Base-by-base conservation (phyloP, 1,140 invertebrate genomes). In the Dendrolimus punctatus region DNA sequence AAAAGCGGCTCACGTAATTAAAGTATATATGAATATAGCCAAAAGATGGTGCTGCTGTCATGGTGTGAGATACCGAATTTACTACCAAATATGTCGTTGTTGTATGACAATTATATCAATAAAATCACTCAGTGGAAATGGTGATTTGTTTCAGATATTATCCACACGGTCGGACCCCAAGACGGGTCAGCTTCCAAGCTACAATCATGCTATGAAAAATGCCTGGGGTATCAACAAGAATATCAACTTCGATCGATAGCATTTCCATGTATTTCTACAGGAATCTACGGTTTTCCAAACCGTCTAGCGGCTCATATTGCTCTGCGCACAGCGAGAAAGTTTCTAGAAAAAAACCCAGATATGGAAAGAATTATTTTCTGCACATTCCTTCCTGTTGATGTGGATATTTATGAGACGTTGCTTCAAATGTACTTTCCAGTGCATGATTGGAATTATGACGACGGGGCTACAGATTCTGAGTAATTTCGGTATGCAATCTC, bases 251-350 rank as follows among this genome's bases (percentile, higher is more conserved):
- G 88, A 56, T 89, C 92, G 5, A 90, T 97, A 38, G 93, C 95
- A 41, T 95, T 97, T 78, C 95, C 95, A 10, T 96, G 95, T 62
- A 95, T 96, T 68, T 95, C 94, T 0, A 96, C 95, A 49, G 95
- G 95, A 8, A 90, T 96, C 55, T 96, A 95, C 88, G 94, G 93
- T 4, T 97, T 95, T 85, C 95, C 95, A 2, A 92, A 92, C 84
- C 88, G 90, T 60, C 74, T 90, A 41, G 95, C 95, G 0, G 92
- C 93, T 5, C 88, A 92, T 69, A 91, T 96, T 9, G 95, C 94
- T 45, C 65, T 94, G 8, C 75, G 80, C 8, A 91, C 91, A 9
- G 90, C 94, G 0, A 88, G 93, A 55, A 87, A 90, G 50, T 93
- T 91, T 81, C 81, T 96, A 23, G 89, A 93, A 72, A 71, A 89